Evolutionary conservation across 2,888 invertebrate species (phyloP).

Genomic region (Beris morrisii): DNA sequence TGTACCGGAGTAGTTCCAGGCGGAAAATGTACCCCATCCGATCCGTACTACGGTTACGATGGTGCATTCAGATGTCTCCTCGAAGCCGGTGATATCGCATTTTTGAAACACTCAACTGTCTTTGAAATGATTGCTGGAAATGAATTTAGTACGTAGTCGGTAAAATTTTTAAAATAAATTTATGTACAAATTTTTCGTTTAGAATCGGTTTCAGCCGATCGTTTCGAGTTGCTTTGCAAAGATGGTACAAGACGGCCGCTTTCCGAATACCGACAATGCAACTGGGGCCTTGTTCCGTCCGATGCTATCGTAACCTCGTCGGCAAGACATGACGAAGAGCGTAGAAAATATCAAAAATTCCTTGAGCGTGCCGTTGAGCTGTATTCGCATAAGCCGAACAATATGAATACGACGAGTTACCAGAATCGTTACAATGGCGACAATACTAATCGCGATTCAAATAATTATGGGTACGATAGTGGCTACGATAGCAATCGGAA

Average conservation of each 20-base stretch:
- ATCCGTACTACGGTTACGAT: slow-evolving; percentile 89
- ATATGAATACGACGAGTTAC: slow-evolving; percentile 34
- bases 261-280: slow-evolving; percentile 71
- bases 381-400: slow-evolving; percentile 54
- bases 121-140: slow-evolving; percentile 67
- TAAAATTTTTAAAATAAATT: slow-evolving; percentile 17
- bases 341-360: slow-evolving; percentile 65
- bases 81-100: slow-evolving; percentile 86
- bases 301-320: slow-evolving; percentile 87
- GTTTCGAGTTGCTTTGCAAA: slow-evolving; percentile 79
- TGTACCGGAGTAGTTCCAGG: slow-evolving; percentile 82
- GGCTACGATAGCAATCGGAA: slow-evolving; percentile 28
- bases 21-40: slow-evolving; percentile 77
- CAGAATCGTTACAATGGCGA: slow-evolving; percentile 36
- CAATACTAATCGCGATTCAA: slow-evolving; percentile 42
- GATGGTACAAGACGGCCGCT: slow-evolving; percentile 73
- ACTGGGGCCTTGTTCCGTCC: slow-evolving; percentile 84
- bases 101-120: slow-evolving; percentile 82
- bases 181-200: slow-evolving; percentile 39
- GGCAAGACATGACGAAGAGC: slow-evolving; percentile 59
- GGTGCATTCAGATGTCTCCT: slow-evolving; percentile 88
- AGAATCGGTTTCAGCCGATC: slow-evolving; percentile 68
- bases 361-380: slow-evolving; percentile 64
- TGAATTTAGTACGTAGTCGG: slow-evolving; percentile 60
- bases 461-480: slow-evolving; percentile 43